Evolutionary conservation across 2,113 vertebrate genomes (phyloP).

Genomic region (Festucalex cinctus): DNA sequence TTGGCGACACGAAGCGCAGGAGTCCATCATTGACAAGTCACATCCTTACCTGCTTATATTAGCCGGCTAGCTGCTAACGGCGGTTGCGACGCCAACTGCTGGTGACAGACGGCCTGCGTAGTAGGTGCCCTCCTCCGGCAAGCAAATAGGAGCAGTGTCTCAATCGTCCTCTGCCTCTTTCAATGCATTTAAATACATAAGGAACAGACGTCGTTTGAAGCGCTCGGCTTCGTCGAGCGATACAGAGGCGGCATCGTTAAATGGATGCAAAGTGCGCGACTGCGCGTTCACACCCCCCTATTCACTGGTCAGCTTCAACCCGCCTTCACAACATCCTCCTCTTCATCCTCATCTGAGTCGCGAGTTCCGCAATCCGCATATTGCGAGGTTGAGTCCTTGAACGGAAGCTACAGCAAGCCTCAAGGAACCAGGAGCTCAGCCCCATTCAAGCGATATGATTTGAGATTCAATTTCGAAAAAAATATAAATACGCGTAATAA

Average conservation of each 20-base stretch:
- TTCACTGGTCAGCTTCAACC: constrained; percentile 41
- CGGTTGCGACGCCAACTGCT: constrained; percentile 24
- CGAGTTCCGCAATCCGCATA: constrained; percentile 75
- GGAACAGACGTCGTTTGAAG: too few species aligned
- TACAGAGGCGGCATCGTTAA: not conserved
- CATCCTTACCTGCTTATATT: constrained; percentile 43
- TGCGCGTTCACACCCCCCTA: constrained; percentile 17
- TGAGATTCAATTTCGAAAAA: not conserved
- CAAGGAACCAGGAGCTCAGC: not conserved
- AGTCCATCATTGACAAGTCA: not conserved
- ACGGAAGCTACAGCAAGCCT: not conserved
- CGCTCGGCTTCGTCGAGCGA: not conserved
- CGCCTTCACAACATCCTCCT: constrained; percentile 61
- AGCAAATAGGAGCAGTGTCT: not conserved
- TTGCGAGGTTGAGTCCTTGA: constrained; percentile 8
- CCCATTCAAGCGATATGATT: not conserved
- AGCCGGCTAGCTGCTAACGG: constrained; percentile 53
- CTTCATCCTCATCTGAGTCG: constrained; percentile 34
- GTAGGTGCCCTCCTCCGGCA: constrained; percentile 30
- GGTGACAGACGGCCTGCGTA: constrained; percentile 39
- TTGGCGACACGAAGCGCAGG: not conserved
- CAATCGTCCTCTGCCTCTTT: not conserved
- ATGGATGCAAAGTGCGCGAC: constrained; percentile 8
- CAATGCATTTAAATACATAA: not conserved
- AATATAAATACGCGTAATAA: too few species aligned